Conservation (phyloP, 1,140 invertebrate species). For the Ceratina australensis region DNA sequence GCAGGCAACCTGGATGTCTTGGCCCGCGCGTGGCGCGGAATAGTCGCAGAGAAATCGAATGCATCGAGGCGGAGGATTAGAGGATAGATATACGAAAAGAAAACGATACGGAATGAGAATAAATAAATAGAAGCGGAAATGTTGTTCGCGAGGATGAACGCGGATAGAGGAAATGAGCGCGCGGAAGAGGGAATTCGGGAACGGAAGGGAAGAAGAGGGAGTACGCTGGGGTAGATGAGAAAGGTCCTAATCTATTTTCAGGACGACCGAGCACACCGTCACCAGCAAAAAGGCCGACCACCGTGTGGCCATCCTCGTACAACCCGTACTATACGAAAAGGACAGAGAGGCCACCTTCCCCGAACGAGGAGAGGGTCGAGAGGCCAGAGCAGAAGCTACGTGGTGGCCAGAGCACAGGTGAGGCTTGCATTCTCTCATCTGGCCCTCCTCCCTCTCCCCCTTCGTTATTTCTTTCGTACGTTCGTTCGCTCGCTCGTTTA, state of each 20-base stretch:
- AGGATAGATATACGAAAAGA: background rate
- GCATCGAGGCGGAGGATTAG: slow-evolving; percentile 23
- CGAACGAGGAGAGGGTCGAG: slow-evolving; percentile 70
- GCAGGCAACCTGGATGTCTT: no score
- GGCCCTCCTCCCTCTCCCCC: slow-evolving; percentile 53
- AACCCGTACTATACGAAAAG: slow-evolving; percentile 73
- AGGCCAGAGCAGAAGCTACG: slow-evolving; percentile 71
- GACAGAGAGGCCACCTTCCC: slow-evolving; percentile 71
- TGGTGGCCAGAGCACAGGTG: slow-evolving; percentile 72
- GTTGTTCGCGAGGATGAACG: slow-evolving; percentile 28
- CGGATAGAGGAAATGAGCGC: background rate
- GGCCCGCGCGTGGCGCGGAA: slow-evolving; percentile 62
- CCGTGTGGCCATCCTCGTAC: slow-evolving; percentile 73
- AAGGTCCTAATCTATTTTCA: slow-evolving; percentile 76
- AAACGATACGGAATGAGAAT: background rate
- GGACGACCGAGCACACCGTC: slow-evolving; percentile 72
- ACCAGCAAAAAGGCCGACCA: slow-evolving; percentile 72
- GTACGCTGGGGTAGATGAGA: slow-evolving; percentile 70
- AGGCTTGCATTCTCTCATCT: slow-evolving; percentile 67
- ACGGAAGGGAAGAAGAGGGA: slow-evolving; percentile 31
- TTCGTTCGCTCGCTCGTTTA: slow-evolving; percentile 15
- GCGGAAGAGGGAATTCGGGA: slow-evolving; percentile 1
- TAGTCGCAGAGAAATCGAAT: slow-evolving; percentile 42
- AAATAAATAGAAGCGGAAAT: background rate
- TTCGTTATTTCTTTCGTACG: slow-evolving; percentile 35